phyloP scores from a whole-genome alignment of 2,113 vertebrate species.

The Rhynchopsitta pachyrhyncha region DNA sequence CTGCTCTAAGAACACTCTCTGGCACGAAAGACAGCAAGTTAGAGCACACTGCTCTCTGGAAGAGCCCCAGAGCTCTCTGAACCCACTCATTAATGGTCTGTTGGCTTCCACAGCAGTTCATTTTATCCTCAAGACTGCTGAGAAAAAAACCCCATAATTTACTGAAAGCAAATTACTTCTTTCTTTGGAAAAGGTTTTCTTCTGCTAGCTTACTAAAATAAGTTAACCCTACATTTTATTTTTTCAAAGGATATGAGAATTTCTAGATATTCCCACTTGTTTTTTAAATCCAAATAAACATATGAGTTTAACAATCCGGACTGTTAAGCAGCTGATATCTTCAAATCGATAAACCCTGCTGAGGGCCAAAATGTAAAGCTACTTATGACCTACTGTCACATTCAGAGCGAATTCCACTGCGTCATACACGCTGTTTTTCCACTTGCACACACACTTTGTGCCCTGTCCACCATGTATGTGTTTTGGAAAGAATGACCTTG shows the following conservation, averaged over 20 bases:
- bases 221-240: background rate
- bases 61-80: background rate
- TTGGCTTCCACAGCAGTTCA: background rate
- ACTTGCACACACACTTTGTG: background rate
- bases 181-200: background rate
- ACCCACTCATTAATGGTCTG: background rate
- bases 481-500: background rate
- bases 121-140: background rate
- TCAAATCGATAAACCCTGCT: background rate
- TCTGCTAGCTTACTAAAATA: background rate
- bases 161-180: background rate
- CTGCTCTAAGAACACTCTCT: background rate
- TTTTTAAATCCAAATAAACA: background rate
- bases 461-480: rapidly evolving
- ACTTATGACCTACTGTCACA: background rate
- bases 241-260: background rate
- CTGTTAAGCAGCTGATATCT: background rate
- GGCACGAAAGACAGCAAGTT: background rate
- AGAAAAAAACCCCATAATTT: background rate
- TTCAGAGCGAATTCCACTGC: background rate
- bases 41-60: background rate
- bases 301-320: background rate
- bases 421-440: background rate
- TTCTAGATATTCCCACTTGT: background rate
- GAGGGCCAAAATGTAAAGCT: background rate